phyloP scores from a whole-genome alignment of 2,888 invertebrate genomes.

The Drosophila pseudotakahashii region DNA sequence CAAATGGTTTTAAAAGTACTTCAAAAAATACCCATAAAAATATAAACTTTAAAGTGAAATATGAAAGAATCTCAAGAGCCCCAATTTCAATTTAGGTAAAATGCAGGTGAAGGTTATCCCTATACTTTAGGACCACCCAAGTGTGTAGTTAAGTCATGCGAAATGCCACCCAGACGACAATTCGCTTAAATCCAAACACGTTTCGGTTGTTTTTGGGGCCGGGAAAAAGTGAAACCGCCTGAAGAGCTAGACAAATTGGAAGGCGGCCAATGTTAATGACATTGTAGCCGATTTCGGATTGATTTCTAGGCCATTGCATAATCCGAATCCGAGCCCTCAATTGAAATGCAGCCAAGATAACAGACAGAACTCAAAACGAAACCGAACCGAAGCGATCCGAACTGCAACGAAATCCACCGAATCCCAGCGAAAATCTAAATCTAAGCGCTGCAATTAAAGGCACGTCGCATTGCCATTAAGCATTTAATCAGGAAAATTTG shows the following conservation, averaged over 20 bases:
- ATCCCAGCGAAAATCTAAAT: neutral
- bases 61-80: neutral
- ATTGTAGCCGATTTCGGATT: conserved; percentile 47
- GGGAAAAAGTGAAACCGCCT: conserved; percentile 57
- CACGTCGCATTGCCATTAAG: conserved; percentile 76
- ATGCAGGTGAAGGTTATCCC: conserved; percentile 15
- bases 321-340: conserved; percentile 43
- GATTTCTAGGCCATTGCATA: conserved; percentile 73
- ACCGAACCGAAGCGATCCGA: neutral
- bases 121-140: conserved; percentile 1
- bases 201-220: conserved; percentile 26
- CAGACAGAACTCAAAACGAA: conserved; percentile 27
- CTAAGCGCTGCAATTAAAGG: conserved; percentile 58
- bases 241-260: conserved; percentile 8
- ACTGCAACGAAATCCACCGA: conserved; percentile 2
- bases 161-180: conserved; percentile 10
- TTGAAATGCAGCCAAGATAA: conserved; percentile 68
- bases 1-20: too few species aligned
- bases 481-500: conserved; percentile 74
- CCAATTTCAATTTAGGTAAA: neutral
- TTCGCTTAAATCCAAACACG: conserved; percentile 67
- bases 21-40: too few species aligned
- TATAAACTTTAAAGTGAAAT: too few species aligned
- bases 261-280: conserved; percentile 67
- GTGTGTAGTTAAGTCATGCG: neutral